Percentiles rank a stretch among this genome's conserved stretches.
These are phyloP conservation scores for Onychostruthus taczanowskii DNA, from an alignment of 2,113 vertebrate species.

Conservation along the genomic window DNA sequence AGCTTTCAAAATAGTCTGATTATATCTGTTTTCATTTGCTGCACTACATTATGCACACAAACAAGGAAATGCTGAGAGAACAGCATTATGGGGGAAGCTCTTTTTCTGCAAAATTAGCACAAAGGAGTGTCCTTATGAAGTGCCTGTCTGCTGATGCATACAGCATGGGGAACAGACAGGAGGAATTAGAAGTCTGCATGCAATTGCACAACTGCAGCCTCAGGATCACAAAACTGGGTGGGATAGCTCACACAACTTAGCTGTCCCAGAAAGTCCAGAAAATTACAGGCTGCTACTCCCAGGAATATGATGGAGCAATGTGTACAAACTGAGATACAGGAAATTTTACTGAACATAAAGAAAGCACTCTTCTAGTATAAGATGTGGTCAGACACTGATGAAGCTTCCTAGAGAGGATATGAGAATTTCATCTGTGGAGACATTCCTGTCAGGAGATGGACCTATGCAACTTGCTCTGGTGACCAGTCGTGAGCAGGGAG, in stretches of 20 bases:
- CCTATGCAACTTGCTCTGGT: neutral
- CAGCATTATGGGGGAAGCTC: neutral
- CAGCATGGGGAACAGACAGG: neutral
- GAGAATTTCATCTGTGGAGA: neutral
- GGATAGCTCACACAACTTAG: neutral
- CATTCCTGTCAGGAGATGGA: neutral
- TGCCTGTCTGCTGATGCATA: neutral
- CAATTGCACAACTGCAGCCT: neutral
- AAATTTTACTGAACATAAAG: neutral
- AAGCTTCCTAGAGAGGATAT: neutral
- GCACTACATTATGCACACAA: neutral
- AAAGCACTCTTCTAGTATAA: neutral
- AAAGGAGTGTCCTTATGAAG: neutral
- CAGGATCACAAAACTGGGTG: neutral
- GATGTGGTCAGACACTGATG: neutral
- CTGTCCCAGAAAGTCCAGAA: neutral
- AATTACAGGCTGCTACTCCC: neutral
- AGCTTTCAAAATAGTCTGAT: neutral
- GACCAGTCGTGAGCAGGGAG: neutral
- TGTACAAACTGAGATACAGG: neutral
- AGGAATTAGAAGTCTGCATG: neutral
- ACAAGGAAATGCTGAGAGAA: neutral
- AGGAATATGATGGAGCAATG: neutral
- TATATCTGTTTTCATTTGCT: neutral
- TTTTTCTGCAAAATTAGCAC: neutral